Conservation (phyloP, 2,113 vertebrate species). For the Ictalurus furcatus region DNA sequence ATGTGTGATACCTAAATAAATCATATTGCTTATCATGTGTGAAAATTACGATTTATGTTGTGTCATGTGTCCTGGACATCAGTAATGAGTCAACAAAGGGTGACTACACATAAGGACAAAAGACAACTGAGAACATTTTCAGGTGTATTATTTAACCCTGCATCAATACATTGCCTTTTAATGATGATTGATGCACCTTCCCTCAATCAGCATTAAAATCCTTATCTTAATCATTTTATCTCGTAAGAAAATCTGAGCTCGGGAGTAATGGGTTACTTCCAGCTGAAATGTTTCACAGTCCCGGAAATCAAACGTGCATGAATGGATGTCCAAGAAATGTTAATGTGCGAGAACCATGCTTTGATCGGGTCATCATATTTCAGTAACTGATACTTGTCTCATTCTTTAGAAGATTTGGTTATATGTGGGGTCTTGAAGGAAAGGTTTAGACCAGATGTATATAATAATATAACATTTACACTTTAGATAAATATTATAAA, state of each 20-base stretch:
- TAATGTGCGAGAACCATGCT: not conserved
- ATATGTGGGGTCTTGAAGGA: slow-evolving; percentile 7
- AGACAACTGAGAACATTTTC: not conserved
- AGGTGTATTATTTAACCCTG: not conserved
- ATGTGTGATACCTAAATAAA: not conserved
- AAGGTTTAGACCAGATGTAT: not conserved
- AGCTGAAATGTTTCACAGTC: not conserved
- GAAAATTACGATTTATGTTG: not conserved
- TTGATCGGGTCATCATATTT: slow-evolving; percentile 2
- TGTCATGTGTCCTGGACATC: not conserved
- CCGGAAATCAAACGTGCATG: not conserved
- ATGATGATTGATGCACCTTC: not conserved
- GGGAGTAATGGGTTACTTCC: not conserved
- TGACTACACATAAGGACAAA: not conserved
- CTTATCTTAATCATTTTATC: slow-evolving; percentile 2
- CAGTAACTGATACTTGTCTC: slow-evolving; percentile 26
- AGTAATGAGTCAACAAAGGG: not conserved
- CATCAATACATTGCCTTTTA: not conserved
- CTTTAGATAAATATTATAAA: not conserved
- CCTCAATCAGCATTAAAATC: not conserved
- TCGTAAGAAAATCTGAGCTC: not conserved
- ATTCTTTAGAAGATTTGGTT: slow-evolving; percentile 30
- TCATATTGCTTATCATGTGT: not conserved
- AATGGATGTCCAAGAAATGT: not conserved
- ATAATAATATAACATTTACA: not conserved